Base-by-base conservation (phyloP, 1,140 invertebrate species). In the Zaprionus camerounensis region DNA sequence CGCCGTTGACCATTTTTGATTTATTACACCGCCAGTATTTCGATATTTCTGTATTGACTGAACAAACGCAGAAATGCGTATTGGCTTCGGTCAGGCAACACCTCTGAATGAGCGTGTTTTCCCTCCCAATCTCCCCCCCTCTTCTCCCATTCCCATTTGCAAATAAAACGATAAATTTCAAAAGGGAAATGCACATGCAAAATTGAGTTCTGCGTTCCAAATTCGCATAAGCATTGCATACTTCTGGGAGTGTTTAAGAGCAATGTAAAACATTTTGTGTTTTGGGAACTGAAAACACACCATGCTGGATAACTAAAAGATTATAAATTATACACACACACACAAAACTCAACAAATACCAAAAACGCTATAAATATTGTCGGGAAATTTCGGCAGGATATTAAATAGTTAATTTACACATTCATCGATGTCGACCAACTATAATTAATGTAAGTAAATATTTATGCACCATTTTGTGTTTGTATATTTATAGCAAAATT, bases 31-130 rank as follows among this genome's bases (percentile, higher is more conserved):
- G 20, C 44, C 20, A 51, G 20, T 12, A 51, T 51, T 51, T 51
- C 46, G 46, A 51, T 51, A 51, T 51, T 51, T 51, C 46, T 51
- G 46, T 51, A 51, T 51, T 51, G 46, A 51, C 46, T 51, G 46
- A 51, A 51, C 20, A 22, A 51, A 51, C 20, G 46, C 46, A 24
- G 11, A 51, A 12, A 51, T 51, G 46, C 41, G 41, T 46, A 46
- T 46, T 46, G 41, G 41, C 41, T 46, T n/a, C 5, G 15, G n/a
- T 15, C 7, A 13, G 46, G 46, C 46, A 51, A 51, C 46, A 51
- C 46, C 46, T 24, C 20, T 20, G n/a, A 49, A 17, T 51, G 46
- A 12, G 22, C 46, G 41, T 24, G 11, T 49, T 11, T 17, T 12
- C 46, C 0, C 9, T n/a, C 3, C 9, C 20, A 0, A 15, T 31